Base-by-base conservation (phyloP, 2,113 vertebrate genomes). In the Aptenodytes forsteri region DNA sequence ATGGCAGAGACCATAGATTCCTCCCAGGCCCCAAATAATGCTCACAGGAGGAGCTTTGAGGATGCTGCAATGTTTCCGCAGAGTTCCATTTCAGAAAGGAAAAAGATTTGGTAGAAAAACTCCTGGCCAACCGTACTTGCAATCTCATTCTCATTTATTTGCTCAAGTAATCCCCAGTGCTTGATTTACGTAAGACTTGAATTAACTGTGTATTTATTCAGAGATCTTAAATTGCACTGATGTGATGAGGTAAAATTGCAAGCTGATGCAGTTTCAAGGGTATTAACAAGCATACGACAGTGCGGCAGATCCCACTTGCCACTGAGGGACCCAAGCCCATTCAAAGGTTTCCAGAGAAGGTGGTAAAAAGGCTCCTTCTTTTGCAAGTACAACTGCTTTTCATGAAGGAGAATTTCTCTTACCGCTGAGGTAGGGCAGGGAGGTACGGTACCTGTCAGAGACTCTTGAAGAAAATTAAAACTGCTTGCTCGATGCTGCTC, bases 151-250 rank as follows among this genome's bases (percentile, higher is more conserved):
- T 93, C 91, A 66, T 94, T 88, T 96, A 93, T 97, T 97, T 97
- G 96, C 82, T 83, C 47, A 90, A 96, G 93, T 97, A 97, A 97
- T 97, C 93, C 95, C 87, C 64, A 75, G 89, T 83, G 95, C 94
- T 97, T 97, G 91, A 90, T 95, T 97, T 96, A 96, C 6, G 85
- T 96, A 96, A 97, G 87, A 80, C 84, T 90, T 83, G 95, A 97
- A 96, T 97, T 96, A 97, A 96, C 91, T 86, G 84, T 87, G 89
- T 97, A 91, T 96, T 96, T 97, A 97, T 96, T 96, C 85, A 88
- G 89, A 94, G 89, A 93, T 96, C 91, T 94, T 83, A 91, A 94
- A 91, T 94, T 90, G 87, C 89, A 88, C 71, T 73, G 84, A 90
- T 94, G 91, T 86, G 78, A 96, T 86, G 91, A 96, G 89, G 88